These are phyloP conservation scores for Sphaerolaimus hirsutus DNA, from an alignment of 2,888 invertebrate genomes.

Conservation along the genomic window DNA sequence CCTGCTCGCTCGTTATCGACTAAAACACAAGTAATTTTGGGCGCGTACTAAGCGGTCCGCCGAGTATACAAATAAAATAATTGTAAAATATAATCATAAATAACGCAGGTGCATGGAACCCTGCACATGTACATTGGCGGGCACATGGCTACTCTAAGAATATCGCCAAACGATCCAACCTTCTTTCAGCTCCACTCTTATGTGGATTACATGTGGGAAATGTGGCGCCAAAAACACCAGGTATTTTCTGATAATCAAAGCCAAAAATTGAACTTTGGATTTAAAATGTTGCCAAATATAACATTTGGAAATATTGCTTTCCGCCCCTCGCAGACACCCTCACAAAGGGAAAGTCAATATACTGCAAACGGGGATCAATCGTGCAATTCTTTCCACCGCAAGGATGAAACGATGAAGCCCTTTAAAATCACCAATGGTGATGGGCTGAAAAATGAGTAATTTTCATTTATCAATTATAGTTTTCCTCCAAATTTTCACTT, in stretches of 20 bases:
- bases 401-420: slow-evolving; percentile 2
- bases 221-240: slow-evolving; percentile 11
- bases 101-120: slow-evolving; percentile 12
- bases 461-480: background rate
- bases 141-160: slow-evolving; percentile 19
- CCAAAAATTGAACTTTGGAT: background rate
- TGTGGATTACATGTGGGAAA: slow-evolving; percentile 25
- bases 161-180: slow-evolving; percentile 25
- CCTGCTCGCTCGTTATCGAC: no score
- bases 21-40: no score
- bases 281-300: background rate
- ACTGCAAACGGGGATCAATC: background rate
- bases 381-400: slow-evolving; percentile 4
- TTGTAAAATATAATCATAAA: no score
- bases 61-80: no score
- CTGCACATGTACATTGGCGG: slow-evolving; percentile 24
- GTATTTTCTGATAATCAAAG: background rate
- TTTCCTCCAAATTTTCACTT: background rate
- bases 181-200: slow-evolving; percentile 26
- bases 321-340: background rate
- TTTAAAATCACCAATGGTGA: slow-evolving; percentile 4
- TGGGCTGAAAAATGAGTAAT: slow-evolving; percentile 3
- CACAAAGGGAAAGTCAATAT: slow-evolving; percentile 3
- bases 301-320: background rate
- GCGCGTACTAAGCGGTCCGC: no score